Conservation (phyloP, 2,113 vertebrate species). For the Neodontobutis hainanensis region DNA sequence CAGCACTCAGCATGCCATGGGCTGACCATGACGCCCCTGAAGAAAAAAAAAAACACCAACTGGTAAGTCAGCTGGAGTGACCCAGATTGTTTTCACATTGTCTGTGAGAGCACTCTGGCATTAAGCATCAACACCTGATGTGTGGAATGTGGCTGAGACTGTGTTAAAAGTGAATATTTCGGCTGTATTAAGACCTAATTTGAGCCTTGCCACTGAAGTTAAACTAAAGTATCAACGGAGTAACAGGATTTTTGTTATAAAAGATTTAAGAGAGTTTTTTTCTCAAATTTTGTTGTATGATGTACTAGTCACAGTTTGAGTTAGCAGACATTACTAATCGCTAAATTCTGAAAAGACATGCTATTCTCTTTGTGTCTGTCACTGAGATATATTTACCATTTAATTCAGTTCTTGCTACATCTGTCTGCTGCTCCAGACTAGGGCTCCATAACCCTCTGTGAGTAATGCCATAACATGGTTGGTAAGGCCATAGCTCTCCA, state of each 20-base stretch:
- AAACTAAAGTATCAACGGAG: not conserved
- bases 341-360: too few species aligned
- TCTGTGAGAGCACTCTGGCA: conserved; percentile 69
- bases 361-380: not conserved
- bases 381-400: not conserved
- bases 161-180: conserved; percentile 14
- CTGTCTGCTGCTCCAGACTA: not conserved
- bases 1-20: conserved; percentile 55
- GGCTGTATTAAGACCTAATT: conserved; percentile 10
- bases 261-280: not conserved
- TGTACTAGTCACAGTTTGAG: not conserved
- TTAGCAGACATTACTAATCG: too few species aligned
- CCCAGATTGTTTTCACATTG: conserved; percentile 72
- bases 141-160: conserved; percentile 69
- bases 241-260: not conserved
- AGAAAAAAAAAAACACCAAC: conserved; percentile 67
- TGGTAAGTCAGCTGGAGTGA: conserved; percentile 82
- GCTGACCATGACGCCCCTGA: conserved; percentile 61
- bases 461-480: conserved; percentile 16
- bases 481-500: conserved; percentile 30
- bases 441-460: not conserved
- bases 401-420: not conserved
- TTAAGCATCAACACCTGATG: conserved; percentile 72
- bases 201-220: not conserved
- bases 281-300: not conserved